phyloP scores from a whole-genome alignment of 1,140 invertebrate species.

The Aphis craccivora region DNA sequence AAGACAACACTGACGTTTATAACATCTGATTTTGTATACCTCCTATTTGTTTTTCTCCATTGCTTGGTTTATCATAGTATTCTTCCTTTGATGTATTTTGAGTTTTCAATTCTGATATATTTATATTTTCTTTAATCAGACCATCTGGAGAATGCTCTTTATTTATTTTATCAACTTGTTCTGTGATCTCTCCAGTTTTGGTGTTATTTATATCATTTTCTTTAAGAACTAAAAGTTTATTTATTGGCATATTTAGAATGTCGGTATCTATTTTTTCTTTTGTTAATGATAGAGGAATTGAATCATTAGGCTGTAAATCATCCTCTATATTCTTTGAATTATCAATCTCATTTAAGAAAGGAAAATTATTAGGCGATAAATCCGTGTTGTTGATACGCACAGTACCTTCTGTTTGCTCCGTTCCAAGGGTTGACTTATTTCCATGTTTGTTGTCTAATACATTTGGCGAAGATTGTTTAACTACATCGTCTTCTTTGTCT shows the following conservation, averaged over 20 bases:
- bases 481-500: neutral
- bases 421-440: neutral
- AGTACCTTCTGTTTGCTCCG: neutral
- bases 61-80: neutral
- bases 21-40: slow-evolving; percentile 40
- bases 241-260: neutral
- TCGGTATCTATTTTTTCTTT: neutral
- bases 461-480: neutral
- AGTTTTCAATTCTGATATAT: neutral
- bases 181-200: neutral
- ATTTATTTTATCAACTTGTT: neutral
- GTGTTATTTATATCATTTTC: neutral
- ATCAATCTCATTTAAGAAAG: neutral
- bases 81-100: neutral
- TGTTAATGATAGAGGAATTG: neutral
- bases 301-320: neutral
- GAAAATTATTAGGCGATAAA: neutral
- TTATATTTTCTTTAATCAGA: neutral
- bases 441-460: too few relatives aligned
- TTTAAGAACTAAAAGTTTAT: neutral
- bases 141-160: neutral
- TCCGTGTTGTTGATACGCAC: neutral
- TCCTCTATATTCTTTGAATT: neutral
- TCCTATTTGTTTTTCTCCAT: slow-evolving; percentile 12
- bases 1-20: slow-evolving; percentile 44